phyloP scores from a whole-genome alignment of 2,797 vertebrate species.

The Propithecus perrieri region DNA sequence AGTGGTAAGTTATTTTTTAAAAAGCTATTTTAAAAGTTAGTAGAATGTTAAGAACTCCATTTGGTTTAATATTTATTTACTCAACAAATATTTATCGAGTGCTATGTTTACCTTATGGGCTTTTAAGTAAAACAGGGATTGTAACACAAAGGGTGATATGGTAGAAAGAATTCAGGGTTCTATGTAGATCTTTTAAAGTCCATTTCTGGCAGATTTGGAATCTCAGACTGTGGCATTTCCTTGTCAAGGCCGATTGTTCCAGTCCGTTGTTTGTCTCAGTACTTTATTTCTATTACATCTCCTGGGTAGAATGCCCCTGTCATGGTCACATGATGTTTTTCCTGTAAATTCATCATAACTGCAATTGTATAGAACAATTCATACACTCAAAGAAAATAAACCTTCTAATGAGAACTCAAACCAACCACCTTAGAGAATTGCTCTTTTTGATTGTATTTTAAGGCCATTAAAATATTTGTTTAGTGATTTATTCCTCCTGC shows the following conservation, averaged over 20 bases:
- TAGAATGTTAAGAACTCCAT: not conserved
- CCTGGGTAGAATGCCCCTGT: not conserved
- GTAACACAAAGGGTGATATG: not conserved
- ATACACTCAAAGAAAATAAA: slow-evolving; percentile 58
- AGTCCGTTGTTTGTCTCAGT: not conserved
- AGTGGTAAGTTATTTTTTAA: not conserved
- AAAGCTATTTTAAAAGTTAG: not conserved
- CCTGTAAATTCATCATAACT: slow-evolving; percentile 54
- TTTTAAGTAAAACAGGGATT: slow-evolving; percentile 13
- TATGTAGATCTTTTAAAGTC: not conserved
- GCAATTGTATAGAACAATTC: slow-evolving; percentile 1
- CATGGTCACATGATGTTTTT: slow-evolving; percentile 27
- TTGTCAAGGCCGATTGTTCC: not conserved
- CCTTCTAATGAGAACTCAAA: slow-evolving; percentile 51
- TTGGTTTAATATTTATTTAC: slow-evolving; percentile 22
- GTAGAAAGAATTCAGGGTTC: not conserved
- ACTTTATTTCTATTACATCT: slow-evolving; percentile 29
- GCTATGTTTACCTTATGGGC: not conserved
- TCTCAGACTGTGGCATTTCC: not conserved
- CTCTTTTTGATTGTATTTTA: slow-evolving; percentile 60
- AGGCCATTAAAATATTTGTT: slow-evolving; percentile 73
- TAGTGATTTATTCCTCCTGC: slow-evolving; percentile 69
- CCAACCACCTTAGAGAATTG: slow-evolving; percentile 41
- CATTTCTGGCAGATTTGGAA: not conserved
- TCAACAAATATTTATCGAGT: slow-evolving; percentile 1